Conservation (phyloP, 2,888 invertebrate species). For the Pterobdella sp. region DNA sequence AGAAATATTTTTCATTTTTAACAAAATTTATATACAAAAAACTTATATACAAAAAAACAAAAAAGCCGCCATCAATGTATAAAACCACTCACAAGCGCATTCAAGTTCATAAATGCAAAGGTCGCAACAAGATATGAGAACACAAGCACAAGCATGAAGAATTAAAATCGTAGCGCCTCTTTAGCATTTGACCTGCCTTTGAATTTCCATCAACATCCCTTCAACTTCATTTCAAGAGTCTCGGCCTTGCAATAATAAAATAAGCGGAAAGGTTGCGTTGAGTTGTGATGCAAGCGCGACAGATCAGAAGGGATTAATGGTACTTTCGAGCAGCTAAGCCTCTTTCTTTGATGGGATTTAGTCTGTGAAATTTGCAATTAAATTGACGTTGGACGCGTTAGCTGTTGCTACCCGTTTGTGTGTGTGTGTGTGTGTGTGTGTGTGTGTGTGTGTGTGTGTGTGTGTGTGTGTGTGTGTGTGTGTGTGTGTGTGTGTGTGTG, state of each 20-base stretch:
- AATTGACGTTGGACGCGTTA: conserved; percentile 29
- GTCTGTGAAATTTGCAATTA: conserved; percentile 34
- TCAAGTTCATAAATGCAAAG: too few relatives aligned
- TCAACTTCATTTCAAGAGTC: too few relatives aligned
- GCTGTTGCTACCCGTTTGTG: conserved; percentile 1
- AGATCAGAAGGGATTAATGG: conserved; percentile 32
- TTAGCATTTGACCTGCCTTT: too few relatives aligned
- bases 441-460: conserved; percentile 14
- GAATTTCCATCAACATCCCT: too few relatives aligned
- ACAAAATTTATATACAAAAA: too few relatives aligned
- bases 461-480: conserved; percentile 21
- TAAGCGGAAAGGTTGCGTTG: conserved; percentile 19
- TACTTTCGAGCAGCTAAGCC: conserved; percentile 31
- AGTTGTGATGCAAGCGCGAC: conserved; percentile 26
- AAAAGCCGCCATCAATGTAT: too few relatives aligned
- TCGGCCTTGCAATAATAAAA: neutral
- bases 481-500: conserved; percentile 10
- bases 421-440: neutral
- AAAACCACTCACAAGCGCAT: too few relatives aligned
- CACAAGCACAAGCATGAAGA: too few relatives aligned
- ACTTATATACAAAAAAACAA: too few relatives aligned
- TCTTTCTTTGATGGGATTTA: conserved; percentile 34
- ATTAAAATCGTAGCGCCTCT: too few relatives aligned
- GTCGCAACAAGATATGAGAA: too few relatives aligned
- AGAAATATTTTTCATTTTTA: too few relatives aligned